These are phyloP conservation scores for Charaxes varanes DNA, from an alignment of 1,140 invertebrate species.

Conservation along the genomic window DNA sequence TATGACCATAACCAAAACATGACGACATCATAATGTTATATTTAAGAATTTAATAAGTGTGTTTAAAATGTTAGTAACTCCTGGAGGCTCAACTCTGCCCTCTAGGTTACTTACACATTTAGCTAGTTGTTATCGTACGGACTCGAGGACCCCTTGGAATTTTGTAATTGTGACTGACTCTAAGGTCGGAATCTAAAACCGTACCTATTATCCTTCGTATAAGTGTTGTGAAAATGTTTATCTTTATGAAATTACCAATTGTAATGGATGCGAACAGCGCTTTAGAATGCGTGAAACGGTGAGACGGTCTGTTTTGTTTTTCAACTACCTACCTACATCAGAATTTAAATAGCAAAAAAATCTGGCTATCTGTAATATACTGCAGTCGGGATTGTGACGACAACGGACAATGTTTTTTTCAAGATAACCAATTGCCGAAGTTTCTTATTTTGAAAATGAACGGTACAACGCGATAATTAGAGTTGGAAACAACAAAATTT, in stretches of 20 bases:
- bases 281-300: slow-evolving; percentile 1
- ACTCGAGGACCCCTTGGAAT: slow-evolving; percentile 14
- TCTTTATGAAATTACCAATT: slow-evolving; percentile 1
- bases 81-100: slow-evolving; percentile 15
- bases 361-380: too few species aligned
- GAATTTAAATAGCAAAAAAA: too few species aligned
- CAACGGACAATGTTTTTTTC: too few species aligned
- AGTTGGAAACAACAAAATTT: too few species aligned
- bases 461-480: too few species aligned
- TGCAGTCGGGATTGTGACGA: too few species aligned
- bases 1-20: too few species aligned
- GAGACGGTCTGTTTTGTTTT: slow-evolving; percentile 1
- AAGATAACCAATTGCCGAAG: too few species aligned
- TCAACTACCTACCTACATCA: too few species aligned
- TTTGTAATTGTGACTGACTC: slow-evolving; percentile 14
- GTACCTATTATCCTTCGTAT: background rate
- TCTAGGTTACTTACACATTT: slow-evolving; percentile 15
- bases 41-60: too few species aligned
- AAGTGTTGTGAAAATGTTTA: slow-evolving; percentile 9
- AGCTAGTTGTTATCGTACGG: slow-evolving; percentile 10
- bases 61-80: slow-evolving; percentile 8
- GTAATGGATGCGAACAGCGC: background rate
- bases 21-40: too few species aligned
- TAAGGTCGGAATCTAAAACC: slow-evolving; percentile 8
- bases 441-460: too few species aligned